These are phyloP conservation scores for Gyrodactylus salaris DNA, from an alignment of 1,140 invertebrate species.

Conservation along the genomic window DNA sequence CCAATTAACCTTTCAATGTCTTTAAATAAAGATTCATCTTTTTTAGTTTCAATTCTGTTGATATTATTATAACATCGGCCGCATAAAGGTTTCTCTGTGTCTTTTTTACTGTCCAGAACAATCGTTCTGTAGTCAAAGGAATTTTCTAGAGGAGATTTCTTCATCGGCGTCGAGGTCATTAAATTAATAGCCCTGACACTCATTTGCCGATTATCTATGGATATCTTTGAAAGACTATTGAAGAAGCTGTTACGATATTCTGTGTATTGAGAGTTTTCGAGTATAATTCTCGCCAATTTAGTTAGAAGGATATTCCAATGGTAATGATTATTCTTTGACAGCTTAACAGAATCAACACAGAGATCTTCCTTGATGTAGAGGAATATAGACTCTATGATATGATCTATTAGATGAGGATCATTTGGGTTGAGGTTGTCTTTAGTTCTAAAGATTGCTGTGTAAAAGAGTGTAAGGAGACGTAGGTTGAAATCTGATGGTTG, in stretches of 20 bases:
- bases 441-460: not conserved
- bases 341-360: not conserved
- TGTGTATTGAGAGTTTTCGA: not conserved
- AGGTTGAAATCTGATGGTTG: not conserved
- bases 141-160: not conserved
- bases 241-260: not conserved
- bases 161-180: not conserved
- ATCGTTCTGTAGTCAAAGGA: not conserved
- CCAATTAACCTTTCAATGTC: not conserved
- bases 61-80: no score
- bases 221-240: not conserved
- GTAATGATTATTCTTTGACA: not conserved
- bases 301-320: not conserved
- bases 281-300: not conserved
- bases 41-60: no score
- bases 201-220: not conserved
- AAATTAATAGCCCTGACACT: not conserved
- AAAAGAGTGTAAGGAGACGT: not conserved
- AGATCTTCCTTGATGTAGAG: not conserved
- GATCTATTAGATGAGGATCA: not conserved
- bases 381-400: not conserved
- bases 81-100: not conserved
- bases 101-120: not conserved
- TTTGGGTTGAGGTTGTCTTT: not conserved
- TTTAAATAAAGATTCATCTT: not conserved